Conservation (phyloP, 2,113 vertebrate species). For the Vulpes vulpes region DNA sequence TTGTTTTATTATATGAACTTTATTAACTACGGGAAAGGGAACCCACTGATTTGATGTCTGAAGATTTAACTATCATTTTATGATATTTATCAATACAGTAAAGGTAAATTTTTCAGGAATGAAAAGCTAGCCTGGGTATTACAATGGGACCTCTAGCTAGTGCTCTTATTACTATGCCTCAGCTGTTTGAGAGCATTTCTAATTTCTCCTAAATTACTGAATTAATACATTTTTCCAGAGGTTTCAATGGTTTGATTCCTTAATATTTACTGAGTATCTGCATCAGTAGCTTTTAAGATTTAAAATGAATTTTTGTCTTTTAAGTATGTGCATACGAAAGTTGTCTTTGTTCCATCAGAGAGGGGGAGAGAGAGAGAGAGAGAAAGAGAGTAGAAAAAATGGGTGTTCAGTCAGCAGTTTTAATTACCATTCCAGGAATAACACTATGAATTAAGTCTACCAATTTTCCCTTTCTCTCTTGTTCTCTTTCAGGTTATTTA, state of each 20-base stretch:
- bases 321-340: background rate
- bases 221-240: background rate
- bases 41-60: background rate
- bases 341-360: background rate
- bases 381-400: background rate
- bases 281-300: background rate
- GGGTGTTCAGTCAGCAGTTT: background rate
- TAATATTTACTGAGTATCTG: background rate
- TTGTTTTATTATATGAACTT: constrained; percentile 1
- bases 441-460: background rate
- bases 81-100: background rate
- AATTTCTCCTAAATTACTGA: background rate
- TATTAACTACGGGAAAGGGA: background rate
- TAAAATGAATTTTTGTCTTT: constrained; percentile 40
- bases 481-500: background rate
- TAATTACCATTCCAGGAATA: background rate
- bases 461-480: background rate
- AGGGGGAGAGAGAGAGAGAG: background rate
- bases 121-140: background rate
- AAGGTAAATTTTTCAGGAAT: background rate
- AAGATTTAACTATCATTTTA: background rate
- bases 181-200: background rate
- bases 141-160: background rate
- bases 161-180: background rate
- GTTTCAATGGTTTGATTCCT: background rate